A percentile compares a stretch with the other conserved stretches of the same genome.
Evolutionary conservation across 1,140 invertebrate species (phyloP).

Genomic region (Monomorium pharaonis): DNA sequence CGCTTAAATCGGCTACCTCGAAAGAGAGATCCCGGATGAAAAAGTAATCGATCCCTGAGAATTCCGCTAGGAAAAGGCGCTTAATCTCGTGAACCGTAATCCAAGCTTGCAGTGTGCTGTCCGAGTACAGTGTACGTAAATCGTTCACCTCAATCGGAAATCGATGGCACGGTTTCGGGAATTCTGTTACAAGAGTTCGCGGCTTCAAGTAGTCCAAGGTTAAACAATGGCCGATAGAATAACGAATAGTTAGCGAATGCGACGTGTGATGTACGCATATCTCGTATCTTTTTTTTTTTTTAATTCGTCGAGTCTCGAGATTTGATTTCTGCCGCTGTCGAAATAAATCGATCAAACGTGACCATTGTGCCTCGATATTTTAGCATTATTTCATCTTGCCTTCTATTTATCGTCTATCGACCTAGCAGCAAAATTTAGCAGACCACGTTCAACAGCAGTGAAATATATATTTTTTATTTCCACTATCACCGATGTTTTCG

Average conservation of each 20-base stretch:
- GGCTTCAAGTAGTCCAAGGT: slow-evolving; percentile 47
- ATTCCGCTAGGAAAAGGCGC: neutral
- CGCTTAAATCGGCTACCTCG: neutral
- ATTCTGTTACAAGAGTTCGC: slow-evolving; percentile 46
- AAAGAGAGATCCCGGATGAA: slow-evolving; percentile 15
- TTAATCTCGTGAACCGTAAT: slow-evolving; percentile 52
- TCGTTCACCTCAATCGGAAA: slow-evolving; percentile 51
- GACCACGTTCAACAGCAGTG: neutral
- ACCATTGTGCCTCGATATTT: neutral
- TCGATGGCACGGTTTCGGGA: slow-evolving; percentile 43
- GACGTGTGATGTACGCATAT: neutral
- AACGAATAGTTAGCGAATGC: neutral
- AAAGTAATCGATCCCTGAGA: slow-evolving; percentile 44
- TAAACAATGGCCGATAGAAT: slow-evolving; percentile 29
- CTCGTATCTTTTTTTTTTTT: neutral
- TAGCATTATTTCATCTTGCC: slow-evolving; percentile 39
- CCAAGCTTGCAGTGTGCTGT: slow-evolving; percentile 20
- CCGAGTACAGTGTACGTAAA: slow-evolving; percentile 32
- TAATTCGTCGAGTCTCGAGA: neutral
- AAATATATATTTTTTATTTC: slow-evolving; percentile 43
- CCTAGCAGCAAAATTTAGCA: slow-evolving; percentile 16
- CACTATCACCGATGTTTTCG: neutral
- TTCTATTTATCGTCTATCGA: slow-evolving; percentile 42
- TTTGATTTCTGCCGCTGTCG: slow-evolving; percentile 11
- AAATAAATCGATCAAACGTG: slow-evolving; percentile 28